Base-by-base conservation (phyloP, 2,113 vertebrate species). In the Corythornis cristatus region DNA sequence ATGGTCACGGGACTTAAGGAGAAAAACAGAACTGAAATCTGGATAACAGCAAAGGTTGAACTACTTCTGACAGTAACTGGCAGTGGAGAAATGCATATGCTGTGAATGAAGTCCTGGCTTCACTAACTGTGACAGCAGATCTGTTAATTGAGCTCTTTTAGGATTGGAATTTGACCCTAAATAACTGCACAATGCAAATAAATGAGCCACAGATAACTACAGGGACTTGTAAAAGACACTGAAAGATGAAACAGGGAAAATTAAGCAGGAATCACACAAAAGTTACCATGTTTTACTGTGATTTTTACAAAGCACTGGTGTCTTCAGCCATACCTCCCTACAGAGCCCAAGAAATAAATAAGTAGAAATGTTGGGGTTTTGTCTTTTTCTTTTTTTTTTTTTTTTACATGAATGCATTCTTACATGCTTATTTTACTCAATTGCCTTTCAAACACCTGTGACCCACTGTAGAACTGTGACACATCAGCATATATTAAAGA, bases 1-100 rank as follows among this genome's bases (percentile, higher is more conserved):
- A 62, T 13, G 26, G 6, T 33, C 40, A 35, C 22, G 23, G 45
- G 25, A 29, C 33, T 82, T 68, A 85, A 90, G 86, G 50, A 61
- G 13, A 86, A 92, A 84, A 93, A 60, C 6, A 60, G 62, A 92
- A 66, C 33, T 77, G 31, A 83, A 51, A 77, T 40, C 25, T 13
- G 4, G 29, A 43, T 74, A 87, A 71, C 0, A 1, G 29, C 46
- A 88, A 88, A 46, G 7, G 26, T 26, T 86, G 56, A 64, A 70
- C 28, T 58, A 54, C 42, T 78, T 75, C n/a, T 73, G 58, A 66
- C 50, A 83, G 15, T 72, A 70, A 62, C 2, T 79, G 29, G 58
- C 67, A 66, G 46, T 33, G 26, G 17, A 79, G 50, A 91, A 87
- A 80, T 31, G 4, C 9, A 15, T 72, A n/a, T 8, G 9, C 26